phyloP scores from a whole-genome alignment of 2,113 vertebrate genomes.

The Corydoras sp. region DNA sequence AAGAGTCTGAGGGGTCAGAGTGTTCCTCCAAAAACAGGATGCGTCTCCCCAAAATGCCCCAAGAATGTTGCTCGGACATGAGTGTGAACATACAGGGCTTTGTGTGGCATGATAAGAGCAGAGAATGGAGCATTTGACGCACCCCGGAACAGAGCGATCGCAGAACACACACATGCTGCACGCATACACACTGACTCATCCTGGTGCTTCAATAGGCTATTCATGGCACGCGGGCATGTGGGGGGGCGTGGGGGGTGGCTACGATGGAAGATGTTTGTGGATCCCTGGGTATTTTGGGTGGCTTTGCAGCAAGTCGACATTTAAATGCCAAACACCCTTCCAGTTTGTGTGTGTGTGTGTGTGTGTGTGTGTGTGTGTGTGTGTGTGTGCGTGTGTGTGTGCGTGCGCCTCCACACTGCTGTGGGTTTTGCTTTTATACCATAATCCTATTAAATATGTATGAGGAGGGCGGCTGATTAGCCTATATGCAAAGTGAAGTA shows the following conservation, averaged over 20 bases:
- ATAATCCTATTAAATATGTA: conserved; percentile 47
- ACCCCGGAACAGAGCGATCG: conserved; percentile 36
- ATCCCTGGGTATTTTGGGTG: conserved; percentile 16
- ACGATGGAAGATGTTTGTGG: conserved; percentile 19
- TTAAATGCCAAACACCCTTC: conserved; percentile 21
- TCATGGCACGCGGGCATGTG: conserved; percentile 23
- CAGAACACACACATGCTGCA: conserved; percentile 29
- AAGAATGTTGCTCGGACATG: conserved; percentile 24
- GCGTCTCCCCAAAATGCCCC: conserved; percentile 26
- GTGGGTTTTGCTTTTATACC: conserved; percentile 28
- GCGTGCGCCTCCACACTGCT: background rate
- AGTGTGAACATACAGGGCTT: conserved; percentile 37
- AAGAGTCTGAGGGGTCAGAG: conserved; percentile 12
- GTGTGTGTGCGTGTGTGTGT: conserved; percentile 21
- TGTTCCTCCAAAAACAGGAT: conserved; percentile 41
- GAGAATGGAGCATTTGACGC: conserved; percentile 38
- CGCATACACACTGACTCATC: conserved; percentile 41
- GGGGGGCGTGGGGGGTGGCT: conserved; percentile 26
- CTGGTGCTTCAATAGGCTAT: conserved; percentile 40
- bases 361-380: conserved; percentile 15
- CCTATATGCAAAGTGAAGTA: conserved; percentile 43
- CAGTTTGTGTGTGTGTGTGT: conserved; percentile 22
- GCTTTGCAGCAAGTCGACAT: conserved; percentile 16
- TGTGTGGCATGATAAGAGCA: conserved; percentile 35
- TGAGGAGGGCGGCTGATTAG: conserved; percentile 39